Percentiles rank a stretch among this genome's conserved stretches.
Evolutionary conservation across 2,888 invertebrate species (phyloP).

Genomic region (Cantharis rufa): DNA sequence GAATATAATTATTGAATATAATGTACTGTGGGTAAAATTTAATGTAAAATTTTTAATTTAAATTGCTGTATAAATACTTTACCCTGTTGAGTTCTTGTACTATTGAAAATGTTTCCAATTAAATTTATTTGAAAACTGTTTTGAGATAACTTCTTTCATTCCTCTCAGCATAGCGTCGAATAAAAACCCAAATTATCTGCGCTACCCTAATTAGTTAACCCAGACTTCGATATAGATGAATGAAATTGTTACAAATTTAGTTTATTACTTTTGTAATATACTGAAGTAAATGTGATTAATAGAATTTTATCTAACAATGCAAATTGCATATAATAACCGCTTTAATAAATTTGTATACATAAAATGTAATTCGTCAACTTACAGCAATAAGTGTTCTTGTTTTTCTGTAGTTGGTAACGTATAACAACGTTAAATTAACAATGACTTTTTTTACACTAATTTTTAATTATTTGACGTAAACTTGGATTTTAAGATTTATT

Average conservation of each 20-base stretch:
- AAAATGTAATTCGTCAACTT: neutral
- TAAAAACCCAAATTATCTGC: conserved; percentile 35
- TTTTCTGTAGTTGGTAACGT: too few species aligned
- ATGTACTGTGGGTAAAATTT: neutral
- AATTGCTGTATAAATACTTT: conserved; percentile 4
- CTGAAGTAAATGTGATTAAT: neutral
- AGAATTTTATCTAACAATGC: neutral
- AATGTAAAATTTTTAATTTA: conserved; percentile 9
- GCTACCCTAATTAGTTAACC: conserved; percentile 39
- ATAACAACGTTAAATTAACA: too few species aligned
- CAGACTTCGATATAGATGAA: conserved; percentile 17
- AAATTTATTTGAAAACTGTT: conserved; percentile 33
- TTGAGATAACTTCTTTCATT: conserved; percentile 35
- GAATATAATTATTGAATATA: neutral
- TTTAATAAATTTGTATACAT: neutral
- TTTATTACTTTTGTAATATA: neutral
- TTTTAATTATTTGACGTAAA: too few species aligned
- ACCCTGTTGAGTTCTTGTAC: conserved; percentile 15
- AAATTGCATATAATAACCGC: neutral
- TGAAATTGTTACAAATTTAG: conserved; percentile 42
- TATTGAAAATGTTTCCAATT: conserved; percentile 30
- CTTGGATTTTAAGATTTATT: too few species aligned
- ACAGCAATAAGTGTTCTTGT: too few species aligned
- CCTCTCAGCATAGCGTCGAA: conserved; percentile 31
- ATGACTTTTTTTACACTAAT: too few species aligned